Evolutionary conservation across 2,113 vertebrate species (phyloP).

Genomic region (Paratilapia polleni): DNA sequence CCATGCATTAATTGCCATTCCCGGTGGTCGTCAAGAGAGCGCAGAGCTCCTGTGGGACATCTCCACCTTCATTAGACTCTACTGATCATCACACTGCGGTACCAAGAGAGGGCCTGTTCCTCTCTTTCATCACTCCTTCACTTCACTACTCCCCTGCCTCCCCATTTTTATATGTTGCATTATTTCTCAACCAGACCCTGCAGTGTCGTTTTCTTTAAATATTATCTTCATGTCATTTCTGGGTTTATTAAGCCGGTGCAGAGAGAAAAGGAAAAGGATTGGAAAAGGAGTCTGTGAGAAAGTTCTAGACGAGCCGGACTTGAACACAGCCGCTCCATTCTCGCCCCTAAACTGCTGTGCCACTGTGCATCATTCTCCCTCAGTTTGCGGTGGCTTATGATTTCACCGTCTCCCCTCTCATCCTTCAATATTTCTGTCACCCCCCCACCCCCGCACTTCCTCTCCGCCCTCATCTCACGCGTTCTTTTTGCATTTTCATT

Average conservation of each 20-base stretch:
- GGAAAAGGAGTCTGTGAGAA: conserved; percentile 8
- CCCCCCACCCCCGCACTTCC: conserved; percentile 46
- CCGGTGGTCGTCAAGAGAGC: conserved; percentile 68
- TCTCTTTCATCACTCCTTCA: conserved; percentile 74
- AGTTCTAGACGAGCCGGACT: conserved; percentile 40
- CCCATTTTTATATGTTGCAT: conserved; percentile 12
- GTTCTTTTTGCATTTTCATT: conserved; percentile 64
- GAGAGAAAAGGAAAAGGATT: background rate
- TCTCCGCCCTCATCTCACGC: conserved; percentile 54
- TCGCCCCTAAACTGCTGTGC: background rate
- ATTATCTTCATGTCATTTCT: conserved; percentile 40
- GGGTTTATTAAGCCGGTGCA: conserved; percentile 33
- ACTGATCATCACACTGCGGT: conserved; percentile 75
- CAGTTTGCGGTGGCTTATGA: conserved; percentile 62
- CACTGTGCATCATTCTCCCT: conserved; percentile 42
- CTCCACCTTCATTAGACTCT: conserved; percentile 80
- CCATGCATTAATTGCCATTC: conserved; percentile 78
- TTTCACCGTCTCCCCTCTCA: conserved; percentile 55
- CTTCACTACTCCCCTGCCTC: conserved; percentile 35
- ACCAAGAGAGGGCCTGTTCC: conserved; percentile 70
- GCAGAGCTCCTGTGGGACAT: conserved; percentile 66
- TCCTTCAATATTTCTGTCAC: conserved; percentile 70
- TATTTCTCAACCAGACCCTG: conserved; percentile 44
- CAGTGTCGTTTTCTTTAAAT: conserved; percentile 46
- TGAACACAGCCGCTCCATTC: conserved; percentile 1